Evolutionary conservation across 2,888 invertebrate genomes (phyloP).

Genomic region (Drosophila eohydei): DNA sequence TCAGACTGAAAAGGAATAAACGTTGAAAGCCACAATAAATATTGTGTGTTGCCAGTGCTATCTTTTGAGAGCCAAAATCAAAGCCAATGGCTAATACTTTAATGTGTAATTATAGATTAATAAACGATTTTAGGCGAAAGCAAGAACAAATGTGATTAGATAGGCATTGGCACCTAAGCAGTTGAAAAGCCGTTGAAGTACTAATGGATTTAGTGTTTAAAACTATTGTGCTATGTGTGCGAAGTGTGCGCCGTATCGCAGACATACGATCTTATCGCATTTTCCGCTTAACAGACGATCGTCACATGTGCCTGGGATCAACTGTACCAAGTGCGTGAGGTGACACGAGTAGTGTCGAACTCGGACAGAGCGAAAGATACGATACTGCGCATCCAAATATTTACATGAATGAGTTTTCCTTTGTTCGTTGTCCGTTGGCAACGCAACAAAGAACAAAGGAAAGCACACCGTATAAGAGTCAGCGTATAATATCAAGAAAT

Average conservation of each 20-base stretch:
- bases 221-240: constrained; percentile 7
- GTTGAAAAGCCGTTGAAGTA: constrained; percentile 30
- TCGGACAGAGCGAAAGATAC: constrained; percentile 6
- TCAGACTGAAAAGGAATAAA: background rate
- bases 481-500: constrained; percentile 31
- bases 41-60: constrained; percentile 27
- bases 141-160: constrained; percentile 54
- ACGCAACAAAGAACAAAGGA: constrained; percentile 57
- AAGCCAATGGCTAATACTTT: constrained; percentile 43
- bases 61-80: constrained; percentile 52
- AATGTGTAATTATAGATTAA: constrained; percentile 64
- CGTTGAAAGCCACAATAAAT: constrained; percentile 18
- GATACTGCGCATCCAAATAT: constrained; percentile 50
- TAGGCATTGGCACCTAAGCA: constrained; percentile 22
- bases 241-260: constrained; percentile 15
- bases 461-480: background rate
- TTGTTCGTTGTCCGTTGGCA: constrained; percentile 43
- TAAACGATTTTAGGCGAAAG: constrained; percentile 19
- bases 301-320: constrained; percentile 33
- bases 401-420: constrained; percentile 40
- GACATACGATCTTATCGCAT: constrained; percentile 35
- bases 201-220: constrained; percentile 31
- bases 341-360: constrained; percentile 1
- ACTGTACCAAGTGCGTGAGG: constrained; percentile 50
- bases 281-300: background rate